Percentiles rank a stretch among this genome's conserved stretches.
These are phyloP conservation scores for Labia minor DNA, from an alignment of 2,888 invertebrate genomes.

Conservation along the genomic window DNA sequence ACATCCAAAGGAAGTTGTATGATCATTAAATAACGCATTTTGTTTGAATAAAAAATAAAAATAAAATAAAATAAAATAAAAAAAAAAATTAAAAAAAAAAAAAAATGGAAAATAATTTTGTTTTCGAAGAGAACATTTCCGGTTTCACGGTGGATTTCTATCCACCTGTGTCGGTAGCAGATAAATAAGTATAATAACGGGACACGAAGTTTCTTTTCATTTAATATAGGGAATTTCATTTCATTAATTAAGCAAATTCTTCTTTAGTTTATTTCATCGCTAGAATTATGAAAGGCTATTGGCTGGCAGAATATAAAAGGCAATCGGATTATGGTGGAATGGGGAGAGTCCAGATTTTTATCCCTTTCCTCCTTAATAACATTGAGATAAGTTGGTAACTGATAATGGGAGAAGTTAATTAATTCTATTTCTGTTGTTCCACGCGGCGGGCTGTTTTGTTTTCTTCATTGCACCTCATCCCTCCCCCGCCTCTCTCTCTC, in stretches of 20 bases:
- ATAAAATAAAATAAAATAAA: background rate
- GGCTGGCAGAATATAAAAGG: background rate
- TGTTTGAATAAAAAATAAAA: background rate
- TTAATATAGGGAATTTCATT: background rate
- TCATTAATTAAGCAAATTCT: background rate
- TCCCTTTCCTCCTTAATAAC: background rate
- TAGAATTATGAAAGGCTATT: background rate
- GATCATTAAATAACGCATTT: background rate
- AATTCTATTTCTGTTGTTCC: background rate
- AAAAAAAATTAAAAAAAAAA: background rate
- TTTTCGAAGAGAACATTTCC: constrained; percentile 1
- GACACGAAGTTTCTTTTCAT: constrained; percentile 1
- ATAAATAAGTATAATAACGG: background rate
- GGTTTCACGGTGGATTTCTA: background rate
- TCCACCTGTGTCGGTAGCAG: background rate
- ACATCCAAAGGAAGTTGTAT: background rate
- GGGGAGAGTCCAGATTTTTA: background rate
- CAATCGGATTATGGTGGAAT: background rate
- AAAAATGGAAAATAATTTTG: background rate
- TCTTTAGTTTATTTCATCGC: background rate
- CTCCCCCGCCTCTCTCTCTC: background rate
- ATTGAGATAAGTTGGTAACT: background rate
- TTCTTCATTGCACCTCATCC: too few relatives aligned
- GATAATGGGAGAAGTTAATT: background rate
- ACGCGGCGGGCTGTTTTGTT: too few relatives aligned